Conservation (phyloP, 2,113 vertebrate species). For the Pardalotus punctatus region DNA sequence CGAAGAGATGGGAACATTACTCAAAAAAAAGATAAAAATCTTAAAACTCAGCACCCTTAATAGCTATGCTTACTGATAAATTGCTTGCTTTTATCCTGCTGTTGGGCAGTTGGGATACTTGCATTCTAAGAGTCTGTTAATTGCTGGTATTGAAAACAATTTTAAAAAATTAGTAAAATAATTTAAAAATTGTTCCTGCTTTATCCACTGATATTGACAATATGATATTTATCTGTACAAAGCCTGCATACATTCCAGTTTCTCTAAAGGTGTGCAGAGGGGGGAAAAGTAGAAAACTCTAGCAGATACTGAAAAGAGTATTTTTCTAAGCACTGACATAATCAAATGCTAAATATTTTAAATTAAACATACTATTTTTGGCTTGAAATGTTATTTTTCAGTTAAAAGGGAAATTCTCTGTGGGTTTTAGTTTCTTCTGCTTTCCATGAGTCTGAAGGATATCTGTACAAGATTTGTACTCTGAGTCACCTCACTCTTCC, state of each 20-base stretch:
- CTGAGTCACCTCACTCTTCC: neutral
- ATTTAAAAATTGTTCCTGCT: neutral
- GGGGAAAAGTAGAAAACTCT: neutral
- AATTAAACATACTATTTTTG: neutral
- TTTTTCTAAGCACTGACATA: neutral
- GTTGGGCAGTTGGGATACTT: neutral
- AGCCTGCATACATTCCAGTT: neutral
- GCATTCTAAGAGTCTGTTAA: neutral
- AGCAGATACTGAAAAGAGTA: neutral
- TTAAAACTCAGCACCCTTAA: neutral
- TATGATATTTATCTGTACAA: neutral
- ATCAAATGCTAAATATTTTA: neutral
- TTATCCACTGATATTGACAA: neutral
- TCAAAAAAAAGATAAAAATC: neutral
- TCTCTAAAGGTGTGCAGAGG: neutral
- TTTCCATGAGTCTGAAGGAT: neutral
- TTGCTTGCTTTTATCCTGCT: neutral
- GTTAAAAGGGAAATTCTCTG: slow-evolving; percentile 12
- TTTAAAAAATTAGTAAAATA: neutral
- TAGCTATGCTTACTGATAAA: neutral
- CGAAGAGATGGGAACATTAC: neutral
- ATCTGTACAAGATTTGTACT: neutral
- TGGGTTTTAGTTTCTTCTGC: slow-evolving; percentile 8
- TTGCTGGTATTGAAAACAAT: neutral
- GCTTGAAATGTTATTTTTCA: neutral